phyloP scores from a whole-genome alignment of 2,113 vertebrate species.

The Callospermophilus lateralis region DNA sequence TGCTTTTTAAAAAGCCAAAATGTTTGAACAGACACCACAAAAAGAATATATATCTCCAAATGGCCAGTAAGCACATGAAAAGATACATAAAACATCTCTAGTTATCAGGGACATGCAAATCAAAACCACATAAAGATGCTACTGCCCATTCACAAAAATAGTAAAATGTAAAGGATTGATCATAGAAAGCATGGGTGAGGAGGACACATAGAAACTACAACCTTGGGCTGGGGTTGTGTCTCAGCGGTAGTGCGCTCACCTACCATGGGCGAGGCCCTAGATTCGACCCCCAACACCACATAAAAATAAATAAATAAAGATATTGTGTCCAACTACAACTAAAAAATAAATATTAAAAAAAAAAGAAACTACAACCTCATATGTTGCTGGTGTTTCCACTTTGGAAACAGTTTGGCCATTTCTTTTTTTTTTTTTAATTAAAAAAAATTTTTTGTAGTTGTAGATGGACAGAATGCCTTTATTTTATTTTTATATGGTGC shows the following conservation, averaged over 20 bases:
- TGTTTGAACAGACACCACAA: background rate
- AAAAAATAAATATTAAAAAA: too few relatives aligned
- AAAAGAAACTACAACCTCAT: background rate
- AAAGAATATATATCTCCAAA: background rate
- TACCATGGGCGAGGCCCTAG: too few relatives aligned
- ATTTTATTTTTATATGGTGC: too few relatives aligned
- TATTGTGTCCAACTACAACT: too few relatives aligned
- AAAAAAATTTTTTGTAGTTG: too few relatives aligned
- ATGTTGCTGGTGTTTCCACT: background rate
- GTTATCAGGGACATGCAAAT: background rate
- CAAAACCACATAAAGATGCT: background rate
- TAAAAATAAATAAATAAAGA: too few relatives aligned
- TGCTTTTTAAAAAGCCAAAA: constrained; percentile 18
- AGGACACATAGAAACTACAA: background rate
- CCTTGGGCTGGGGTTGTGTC: too few relatives aligned
- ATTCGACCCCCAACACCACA: too few relatives aligned
- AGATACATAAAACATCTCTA: background rate
- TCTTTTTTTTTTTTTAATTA: background rate
- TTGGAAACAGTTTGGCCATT: background rate
- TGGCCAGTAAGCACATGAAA: background rate
- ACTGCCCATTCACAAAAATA: background rate
- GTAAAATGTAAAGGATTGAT: background rate
- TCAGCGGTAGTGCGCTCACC: too few relatives aligned
- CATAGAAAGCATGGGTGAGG: background rate
- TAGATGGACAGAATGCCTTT: too few relatives aligned